phyloP scores from a whole-genome alignment of 2,888 invertebrate genomes.

The Amiota communis region DNA sequence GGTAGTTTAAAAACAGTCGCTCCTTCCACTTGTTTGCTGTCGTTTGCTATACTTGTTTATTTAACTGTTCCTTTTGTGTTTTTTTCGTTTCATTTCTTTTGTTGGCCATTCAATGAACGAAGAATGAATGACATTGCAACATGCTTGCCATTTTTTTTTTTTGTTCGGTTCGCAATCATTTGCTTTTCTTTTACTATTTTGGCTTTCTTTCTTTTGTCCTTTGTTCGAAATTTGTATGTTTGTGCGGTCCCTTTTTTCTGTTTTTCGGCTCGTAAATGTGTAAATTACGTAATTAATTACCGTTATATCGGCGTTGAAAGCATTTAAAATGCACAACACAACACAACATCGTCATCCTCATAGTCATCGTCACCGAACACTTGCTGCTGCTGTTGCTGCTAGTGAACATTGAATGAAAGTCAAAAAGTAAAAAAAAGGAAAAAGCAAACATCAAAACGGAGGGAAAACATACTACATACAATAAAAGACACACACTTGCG shows the following conservation, averaged over 20 bases:
- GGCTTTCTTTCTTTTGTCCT: constrained; percentile 1
- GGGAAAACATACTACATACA: background rate
- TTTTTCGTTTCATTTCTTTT: constrained; percentile 22
- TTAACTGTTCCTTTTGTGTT: constrained; percentile 27
- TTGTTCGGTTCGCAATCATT: constrained; percentile 21
- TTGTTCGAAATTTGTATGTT: constrained; percentile 16
- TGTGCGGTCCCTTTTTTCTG: constrained; percentile 28
- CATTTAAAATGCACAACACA: constrained; percentile 52
- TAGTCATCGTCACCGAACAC: too few relatives aligned
- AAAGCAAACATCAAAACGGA: background rate
- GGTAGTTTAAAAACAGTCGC: too few relatives aligned
- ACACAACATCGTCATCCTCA: too few relatives aligned
- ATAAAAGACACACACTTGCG: background rate
- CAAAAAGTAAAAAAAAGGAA: background rate
- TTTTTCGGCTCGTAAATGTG: constrained; percentile 47
- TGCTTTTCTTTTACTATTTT: constrained; percentile 20
- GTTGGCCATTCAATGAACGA: constrained; percentile 33
- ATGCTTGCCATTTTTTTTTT: constrained; percentile 30
- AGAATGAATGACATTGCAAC: constrained; percentile 42
- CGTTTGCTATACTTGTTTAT: too few relatives aligned
- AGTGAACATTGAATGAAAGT: constrained; percentile 35
- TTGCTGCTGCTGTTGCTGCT: background rate
- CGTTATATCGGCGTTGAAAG: constrained; percentile 45
- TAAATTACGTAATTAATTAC: constrained; percentile 68
- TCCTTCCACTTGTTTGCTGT: too few relatives aligned